Evolutionary conservation across 1,140 invertebrate genomes (phyloP).

Genomic region (Seison nebaliae): DNA sequence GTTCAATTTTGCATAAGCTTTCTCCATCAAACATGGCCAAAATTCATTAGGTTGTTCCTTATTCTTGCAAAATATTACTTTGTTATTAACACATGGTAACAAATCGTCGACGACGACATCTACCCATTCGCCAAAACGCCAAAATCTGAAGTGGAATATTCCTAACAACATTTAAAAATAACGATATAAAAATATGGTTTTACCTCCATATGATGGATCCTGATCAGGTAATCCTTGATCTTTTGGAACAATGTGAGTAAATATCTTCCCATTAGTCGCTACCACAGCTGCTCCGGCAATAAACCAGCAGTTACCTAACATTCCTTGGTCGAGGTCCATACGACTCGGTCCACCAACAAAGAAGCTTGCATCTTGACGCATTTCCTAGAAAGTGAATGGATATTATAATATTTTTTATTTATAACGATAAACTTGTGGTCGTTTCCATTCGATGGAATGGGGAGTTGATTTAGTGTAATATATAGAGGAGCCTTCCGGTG

Average conservation of each 20-base stretch:
- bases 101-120: conserved; percentile 30
- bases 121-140: conserved; percentile 31
- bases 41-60: conserved; percentile 22
- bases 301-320: conserved; percentile 6
- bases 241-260: conserved; percentile 11
- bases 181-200: conserved; percentile 3
- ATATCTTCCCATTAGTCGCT: conserved; percentile 8
- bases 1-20: conserved; percentile 31
- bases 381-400: neutral
- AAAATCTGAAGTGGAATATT: conserved; percentile 27
- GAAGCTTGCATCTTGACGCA: neutral
- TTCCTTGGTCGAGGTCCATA: neutral
- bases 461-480: conserved; percentile 10
- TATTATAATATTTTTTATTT: no score
- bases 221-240: conserved; percentile 9
- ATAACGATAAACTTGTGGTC: conserved; percentile 8
- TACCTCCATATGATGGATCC: no score
- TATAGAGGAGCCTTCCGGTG: conserved; percentile 1
- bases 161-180: conserved; percentile 1
- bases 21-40: conserved; percentile 32
- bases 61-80: conserved; percentile 11
- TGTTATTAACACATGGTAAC: conserved; percentile 20
- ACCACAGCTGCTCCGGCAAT: conserved; percentile 6
- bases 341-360: conserved; percentile 1
- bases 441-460: neutral